Conservation (phyloP, 2,888 invertebrate genomes). For the Palloptera scutellata region DNA sequence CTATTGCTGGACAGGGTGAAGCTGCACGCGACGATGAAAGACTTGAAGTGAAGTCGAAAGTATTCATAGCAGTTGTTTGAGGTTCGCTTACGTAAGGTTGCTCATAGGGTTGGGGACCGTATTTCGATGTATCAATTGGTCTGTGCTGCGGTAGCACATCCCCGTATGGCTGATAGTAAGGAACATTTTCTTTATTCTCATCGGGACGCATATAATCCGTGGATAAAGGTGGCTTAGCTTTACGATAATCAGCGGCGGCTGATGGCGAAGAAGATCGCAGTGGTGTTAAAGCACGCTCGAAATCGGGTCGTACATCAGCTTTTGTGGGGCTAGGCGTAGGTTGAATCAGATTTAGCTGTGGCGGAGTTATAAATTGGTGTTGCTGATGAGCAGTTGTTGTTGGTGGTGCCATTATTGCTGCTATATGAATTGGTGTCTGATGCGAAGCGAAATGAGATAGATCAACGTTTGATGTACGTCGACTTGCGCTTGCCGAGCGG, state of each 20-base stretch:
- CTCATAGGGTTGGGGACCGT: slow-evolving; percentile 42
- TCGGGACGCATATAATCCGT: slow-evolving; percentile 57
- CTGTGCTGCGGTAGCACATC: slow-evolving; percentile 54
- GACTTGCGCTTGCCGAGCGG: slow-evolving; percentile 54
- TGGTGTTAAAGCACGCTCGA: slow-evolving; percentile 33
- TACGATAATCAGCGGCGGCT: slow-evolving; percentile 49
- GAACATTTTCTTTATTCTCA: slow-evolving; percentile 48
- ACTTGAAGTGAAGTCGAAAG: slow-evolving; percentile 15
- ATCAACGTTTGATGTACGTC: slow-evolving; percentile 57
- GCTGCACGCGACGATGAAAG: slow-evolving; percentile 17
- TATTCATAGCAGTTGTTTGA: slow-evolving; percentile 6
- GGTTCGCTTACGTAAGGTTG: slow-evolving; percentile 33
- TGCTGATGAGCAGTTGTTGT: slow-evolving; percentile 29
- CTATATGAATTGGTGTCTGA: slow-evolving; percentile 1
- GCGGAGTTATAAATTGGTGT: slow-evolving; percentile 32
- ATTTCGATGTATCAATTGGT: slow-evolving; percentile 58
- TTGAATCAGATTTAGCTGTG: slow-evolving; percentile 52
- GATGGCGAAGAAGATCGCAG: slow-evolving; percentile 26
- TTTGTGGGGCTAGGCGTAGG: slow-evolving; percentile 53
- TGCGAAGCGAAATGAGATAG: slow-evolving; percentile 44
- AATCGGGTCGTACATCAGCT: slow-evolving; percentile 44
- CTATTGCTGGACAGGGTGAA: slow-evolving; percentile 20
- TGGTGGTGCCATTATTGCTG: slow-evolving; percentile 37
- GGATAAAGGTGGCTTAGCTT: slow-evolving; percentile 53
- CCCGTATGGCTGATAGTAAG: slow-evolving; percentile 13